Conservation (phyloP, 2,797 vertebrate genomes). For the Sus cebifrons region DNA sequence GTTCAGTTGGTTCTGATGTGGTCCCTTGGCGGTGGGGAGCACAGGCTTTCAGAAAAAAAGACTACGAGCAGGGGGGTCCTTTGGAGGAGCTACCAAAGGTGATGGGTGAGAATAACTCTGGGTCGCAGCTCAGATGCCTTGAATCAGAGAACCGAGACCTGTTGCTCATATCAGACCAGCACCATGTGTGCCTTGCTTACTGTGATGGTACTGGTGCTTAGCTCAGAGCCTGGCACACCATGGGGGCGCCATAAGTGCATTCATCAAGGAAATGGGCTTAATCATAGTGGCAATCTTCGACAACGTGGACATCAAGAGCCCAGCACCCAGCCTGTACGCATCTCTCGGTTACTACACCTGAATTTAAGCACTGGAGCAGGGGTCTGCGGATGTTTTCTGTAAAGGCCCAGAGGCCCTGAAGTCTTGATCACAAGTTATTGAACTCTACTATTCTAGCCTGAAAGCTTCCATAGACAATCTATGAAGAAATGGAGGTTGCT, state of each 20-base stretch:
- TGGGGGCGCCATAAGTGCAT: background rate
- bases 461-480: background rate
- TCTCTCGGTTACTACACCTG: background rate
- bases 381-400: background rate
- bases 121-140: background rate
- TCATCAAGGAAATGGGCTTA: background rate
- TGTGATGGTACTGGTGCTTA: background rate
- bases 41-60: background rate
- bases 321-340: accelerated
- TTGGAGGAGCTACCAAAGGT: background rate
- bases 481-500: background rate
- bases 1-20: background rate
- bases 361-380: background rate
- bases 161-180: background rate
- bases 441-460: background rate
- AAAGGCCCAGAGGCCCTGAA: background rate
- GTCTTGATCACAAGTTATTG: background rate
- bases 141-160: background rate
- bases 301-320: too few relatives aligned
- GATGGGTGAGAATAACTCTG: background rate
- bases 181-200: background rate
- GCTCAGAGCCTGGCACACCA: background rate
- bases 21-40: background rate
- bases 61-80: accelerated
- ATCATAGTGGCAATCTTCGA: background rate